Conservation (phyloP, 2,113 vertebrate species). For the Psettodes erumei region DNA sequence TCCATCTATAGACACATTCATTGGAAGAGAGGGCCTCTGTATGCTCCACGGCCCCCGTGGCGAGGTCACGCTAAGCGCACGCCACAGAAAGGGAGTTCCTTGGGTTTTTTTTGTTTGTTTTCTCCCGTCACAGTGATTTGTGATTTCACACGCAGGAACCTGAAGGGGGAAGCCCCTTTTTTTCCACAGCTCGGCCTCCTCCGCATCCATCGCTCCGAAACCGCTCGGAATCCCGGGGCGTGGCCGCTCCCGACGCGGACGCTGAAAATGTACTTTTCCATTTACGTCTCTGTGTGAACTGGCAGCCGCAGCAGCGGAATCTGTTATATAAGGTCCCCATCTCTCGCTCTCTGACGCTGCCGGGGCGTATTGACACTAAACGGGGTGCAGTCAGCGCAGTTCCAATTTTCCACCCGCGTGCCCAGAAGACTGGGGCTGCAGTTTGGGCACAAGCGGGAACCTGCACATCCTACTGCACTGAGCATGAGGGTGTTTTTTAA, state of each 20-base stretch:
- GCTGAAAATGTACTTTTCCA: conserved; percentile 60
- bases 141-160: conserved; percentile 43
- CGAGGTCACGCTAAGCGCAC: conserved; percentile 9
- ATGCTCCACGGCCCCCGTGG: background rate
- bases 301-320: conserved; percentile 24
- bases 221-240: conserved; percentile 56
- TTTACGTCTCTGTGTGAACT: conserved; percentile 23
- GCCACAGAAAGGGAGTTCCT: conserved; percentile 66
- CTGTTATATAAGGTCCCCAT: conserved; percentile 31
- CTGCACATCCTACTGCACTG: background rate
- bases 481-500: background rate
- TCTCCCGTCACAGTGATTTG: conserved; percentile 59
- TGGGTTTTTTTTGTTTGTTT: no score
- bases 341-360: background rate
- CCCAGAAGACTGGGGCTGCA: background rate
- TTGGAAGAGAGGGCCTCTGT: conserved; percentile 50
- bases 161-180: conserved; percentile 64
- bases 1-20: conserved; percentile 20
- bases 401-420: background rate
- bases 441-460: background rate
- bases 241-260: conserved; percentile 28
- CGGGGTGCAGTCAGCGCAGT: background rate
- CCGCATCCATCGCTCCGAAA: conserved; percentile 40
- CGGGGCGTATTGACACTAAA: background rate
- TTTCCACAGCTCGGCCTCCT: conserved; percentile 46